A percentile compares a stretch with the other conserved stretches of the same genome.
phyloP scores from a whole-genome alignment of 2,113 vertebrate genomes.

The Phyllostomus hastatus region DNA sequence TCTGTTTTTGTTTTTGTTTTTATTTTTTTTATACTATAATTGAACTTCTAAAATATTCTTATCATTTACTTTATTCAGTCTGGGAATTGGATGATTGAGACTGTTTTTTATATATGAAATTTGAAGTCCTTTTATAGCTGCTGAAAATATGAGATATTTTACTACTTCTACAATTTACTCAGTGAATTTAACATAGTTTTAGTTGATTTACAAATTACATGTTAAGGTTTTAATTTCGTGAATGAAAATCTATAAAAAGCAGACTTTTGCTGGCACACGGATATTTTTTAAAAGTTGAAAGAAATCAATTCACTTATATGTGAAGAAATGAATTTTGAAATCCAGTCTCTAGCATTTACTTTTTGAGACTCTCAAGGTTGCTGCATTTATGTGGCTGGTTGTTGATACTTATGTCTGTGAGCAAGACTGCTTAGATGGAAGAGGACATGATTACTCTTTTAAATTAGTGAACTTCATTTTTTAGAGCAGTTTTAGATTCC shows the following conservation, averaged over 20 bases:
- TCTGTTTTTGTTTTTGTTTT: too few species aligned
- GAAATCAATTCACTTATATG: not conserved
- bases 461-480: not conserved
- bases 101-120: not conserved
- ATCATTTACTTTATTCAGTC: not conserved
- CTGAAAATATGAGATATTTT: not conserved
- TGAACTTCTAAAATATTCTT: not conserved
- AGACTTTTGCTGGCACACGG: not conserved
- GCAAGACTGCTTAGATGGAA: not conserved
- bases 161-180: not conserved
- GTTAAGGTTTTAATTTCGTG: not conserved
- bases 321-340: slow-evolving; percentile 1
- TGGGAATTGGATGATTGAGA: not conserved
- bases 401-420: not conserved
- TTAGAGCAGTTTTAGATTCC: not conserved
- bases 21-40: slow-evolving; percentile 16
- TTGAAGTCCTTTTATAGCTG: not conserved
- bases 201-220: not conserved
- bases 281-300: slow-evolving; percentile 22
- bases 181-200: not conserved
- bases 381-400: not conserved
- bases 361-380: not conserved
- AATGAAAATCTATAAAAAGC: not conserved
- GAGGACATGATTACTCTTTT: not conserved
- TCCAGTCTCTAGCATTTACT: not conserved